Percentiles rank a stretch among this genome's conserved stretches.
Conservation (phyloP, 2,113 vertebrate genomes). For the Malurus melanocephalus region DNA sequence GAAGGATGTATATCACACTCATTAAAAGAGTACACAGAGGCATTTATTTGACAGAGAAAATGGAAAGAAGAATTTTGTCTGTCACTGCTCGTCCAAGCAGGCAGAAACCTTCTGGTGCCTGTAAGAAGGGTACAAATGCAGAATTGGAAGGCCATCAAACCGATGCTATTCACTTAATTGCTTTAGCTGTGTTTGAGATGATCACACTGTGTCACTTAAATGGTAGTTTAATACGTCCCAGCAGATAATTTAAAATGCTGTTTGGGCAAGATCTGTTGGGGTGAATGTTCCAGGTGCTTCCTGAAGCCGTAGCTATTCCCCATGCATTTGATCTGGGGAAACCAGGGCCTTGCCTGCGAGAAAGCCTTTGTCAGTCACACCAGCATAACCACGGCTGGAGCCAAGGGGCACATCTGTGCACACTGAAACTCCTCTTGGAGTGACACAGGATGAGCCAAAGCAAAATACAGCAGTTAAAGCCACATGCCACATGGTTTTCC, state of each 20-base stretch:
- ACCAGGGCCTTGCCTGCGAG: background rate
- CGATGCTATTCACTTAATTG: background rate
- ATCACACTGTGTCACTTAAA: background rate
- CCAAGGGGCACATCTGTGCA: constrained; percentile 19
- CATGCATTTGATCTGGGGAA: background rate
- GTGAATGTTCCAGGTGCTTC: background rate
- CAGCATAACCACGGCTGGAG: background rate
- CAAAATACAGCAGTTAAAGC: background rate
- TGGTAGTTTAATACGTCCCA: background rate
- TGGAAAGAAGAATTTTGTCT: background rate
- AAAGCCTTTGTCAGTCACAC: background rate
- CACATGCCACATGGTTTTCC: background rate
- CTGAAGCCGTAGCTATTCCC: background rate
- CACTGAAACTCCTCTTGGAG: background rate
- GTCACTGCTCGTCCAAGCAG: background rate
- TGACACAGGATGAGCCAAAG: background rate
- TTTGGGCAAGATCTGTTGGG: background rate
- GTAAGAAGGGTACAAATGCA: background rate
- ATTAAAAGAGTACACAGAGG: background rate
- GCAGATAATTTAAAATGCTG: background rate
- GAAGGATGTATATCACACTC: background rate
- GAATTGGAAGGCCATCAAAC: background rate
- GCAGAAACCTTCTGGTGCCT: background rate
- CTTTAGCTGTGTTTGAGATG: background rate
- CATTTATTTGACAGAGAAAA: background rate